Evolutionary conservation across 2,113 vertebrate species (phyloP).

Genomic region (Chunga burmeisteri): DNA sequence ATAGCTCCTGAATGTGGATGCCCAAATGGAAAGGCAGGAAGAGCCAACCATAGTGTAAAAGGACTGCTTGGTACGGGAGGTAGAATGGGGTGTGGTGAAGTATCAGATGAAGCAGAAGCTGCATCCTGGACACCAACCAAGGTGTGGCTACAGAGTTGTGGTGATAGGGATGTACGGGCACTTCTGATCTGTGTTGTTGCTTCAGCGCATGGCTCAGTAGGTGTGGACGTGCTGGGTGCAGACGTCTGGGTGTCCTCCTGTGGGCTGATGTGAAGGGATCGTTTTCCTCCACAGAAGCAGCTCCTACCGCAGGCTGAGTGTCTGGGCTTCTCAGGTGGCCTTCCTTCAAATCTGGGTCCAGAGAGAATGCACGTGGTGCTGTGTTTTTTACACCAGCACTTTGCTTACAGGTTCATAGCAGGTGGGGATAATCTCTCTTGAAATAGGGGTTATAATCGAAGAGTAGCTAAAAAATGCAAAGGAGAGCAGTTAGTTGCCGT

Average conservation of each 20-base stretch:
- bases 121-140: neutral
- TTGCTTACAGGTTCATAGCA: neutral
- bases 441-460: conserved; percentile 17
- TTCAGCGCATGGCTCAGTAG: neutral
- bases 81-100: neutral
- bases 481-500: neutral
- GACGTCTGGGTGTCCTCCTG: neutral
- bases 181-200: neutral
- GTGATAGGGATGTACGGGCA: neutral
- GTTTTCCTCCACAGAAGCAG: neutral
- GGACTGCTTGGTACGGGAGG: neutral
- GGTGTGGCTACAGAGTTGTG: neutral
- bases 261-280: neutral
- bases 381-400: neutral
- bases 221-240: neutral
- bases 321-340: neutral
- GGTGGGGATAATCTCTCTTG: neutral
- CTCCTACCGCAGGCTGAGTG: neutral
- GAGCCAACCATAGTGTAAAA: neutral
- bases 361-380: neutral
- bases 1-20: neutral
- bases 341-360: neutral
- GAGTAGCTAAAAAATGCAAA: neutral
- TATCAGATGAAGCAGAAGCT: neutral
- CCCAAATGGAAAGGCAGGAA: neutral